phyloP scores from a whole-genome alignment of 2,888 invertebrate genomes.

The Petrophora chlorosata region DNA sequence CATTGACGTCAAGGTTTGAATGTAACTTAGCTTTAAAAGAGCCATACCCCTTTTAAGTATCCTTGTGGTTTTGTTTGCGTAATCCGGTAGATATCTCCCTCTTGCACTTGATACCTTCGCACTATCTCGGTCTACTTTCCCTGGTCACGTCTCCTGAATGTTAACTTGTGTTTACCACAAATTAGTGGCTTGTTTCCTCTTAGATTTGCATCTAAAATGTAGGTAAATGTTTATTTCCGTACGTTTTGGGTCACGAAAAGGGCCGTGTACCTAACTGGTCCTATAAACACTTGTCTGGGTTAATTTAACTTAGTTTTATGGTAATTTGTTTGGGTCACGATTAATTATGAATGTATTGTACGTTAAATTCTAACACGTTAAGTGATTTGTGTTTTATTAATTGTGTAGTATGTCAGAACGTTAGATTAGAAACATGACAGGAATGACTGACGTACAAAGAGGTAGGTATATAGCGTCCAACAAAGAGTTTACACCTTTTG shows the following conservation, averaged over 20 bases:
- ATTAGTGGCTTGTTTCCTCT: conserved; percentile 36
- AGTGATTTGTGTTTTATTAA: too few relatives aligned
- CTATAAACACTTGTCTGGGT: conserved; percentile 13
- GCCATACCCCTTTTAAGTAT: not conserved
- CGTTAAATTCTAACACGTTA: too few relatives aligned
- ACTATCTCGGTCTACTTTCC: conserved; percentile 61
- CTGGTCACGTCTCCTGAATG: conserved; percentile 54
- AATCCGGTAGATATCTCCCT: conserved; percentile 41
- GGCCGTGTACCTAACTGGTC: conserved; percentile 16
- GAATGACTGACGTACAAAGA: too few relatives aligned
- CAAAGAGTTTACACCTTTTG: too few relatives aligned
- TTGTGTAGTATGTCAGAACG: too few relatives aligned
- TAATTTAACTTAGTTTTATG: conserved; percentile 15
- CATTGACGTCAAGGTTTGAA: too few relatives aligned
- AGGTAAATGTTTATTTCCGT: conserved; percentile 20
- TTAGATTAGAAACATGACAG: too few relatives aligned
- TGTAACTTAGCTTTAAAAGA: too few relatives aligned
- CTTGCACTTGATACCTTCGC: conserved; percentile 56
- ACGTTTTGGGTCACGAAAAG: conserved; percentile 24
- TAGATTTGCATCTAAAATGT: conserved; percentile 28
- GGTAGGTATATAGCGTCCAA: too few relatives aligned
- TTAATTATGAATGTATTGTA: conserved; percentile 6
- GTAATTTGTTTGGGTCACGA: conserved; percentile 21
- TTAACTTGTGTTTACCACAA: conserved; percentile 38
- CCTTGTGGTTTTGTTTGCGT: conserved; percentile 26